Evolutionary conservation across 2,888 invertebrate genomes (phyloP).

Genomic region (Ganaspis brasiliensis): DNA sequence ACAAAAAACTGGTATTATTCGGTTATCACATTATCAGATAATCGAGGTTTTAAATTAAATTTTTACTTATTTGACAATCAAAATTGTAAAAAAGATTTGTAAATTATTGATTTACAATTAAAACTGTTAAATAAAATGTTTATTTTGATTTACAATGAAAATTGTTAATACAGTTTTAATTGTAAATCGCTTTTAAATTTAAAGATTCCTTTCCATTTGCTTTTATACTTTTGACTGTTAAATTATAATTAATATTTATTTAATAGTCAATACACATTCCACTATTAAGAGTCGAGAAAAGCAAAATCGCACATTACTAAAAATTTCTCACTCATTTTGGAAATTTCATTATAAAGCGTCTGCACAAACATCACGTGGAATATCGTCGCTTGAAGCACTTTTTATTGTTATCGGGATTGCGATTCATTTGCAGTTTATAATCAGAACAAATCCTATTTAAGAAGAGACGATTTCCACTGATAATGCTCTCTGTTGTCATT

Average conservation of each 20-base stretch:
- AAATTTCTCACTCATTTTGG: conserved; percentile 10
- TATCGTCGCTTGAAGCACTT: not conserved
- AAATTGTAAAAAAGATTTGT: too few relatives aligned
- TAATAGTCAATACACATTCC: conserved; percentile 2
- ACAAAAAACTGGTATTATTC: not conserved
- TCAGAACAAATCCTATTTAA: conserved; percentile 1
- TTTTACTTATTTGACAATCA: too few relatives aligned
- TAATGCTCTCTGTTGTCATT: conserved; percentile 57
- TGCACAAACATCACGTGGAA: conserved; percentile 3
- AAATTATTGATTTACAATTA: too few relatives aligned
- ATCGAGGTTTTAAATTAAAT: not conserved
- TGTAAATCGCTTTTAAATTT: too few relatives aligned
- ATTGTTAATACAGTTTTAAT: too few relatives aligned
- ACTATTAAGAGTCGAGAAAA: conserved; percentile 17
- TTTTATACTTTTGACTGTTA: conserved; percentile 15
- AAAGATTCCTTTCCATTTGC: not conserved
- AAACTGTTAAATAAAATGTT: too few relatives aligned
- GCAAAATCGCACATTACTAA: conserved; percentile 8
- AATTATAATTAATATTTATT: not conserved
- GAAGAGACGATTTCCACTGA: conserved; percentile 46
- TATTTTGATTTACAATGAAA: too few relatives aligned
- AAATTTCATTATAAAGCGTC: conserved; percentile 26
- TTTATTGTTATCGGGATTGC: conserved; percentile 11
- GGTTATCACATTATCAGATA: conserved; percentile 1
- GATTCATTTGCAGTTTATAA: conserved; percentile 35